Percentiles rank a stretch among this genome's conserved stretches.
phyloP scores from a whole-genome alignment of 2,113 vertebrate species.

The Mystacornis crossleyi region DNA sequence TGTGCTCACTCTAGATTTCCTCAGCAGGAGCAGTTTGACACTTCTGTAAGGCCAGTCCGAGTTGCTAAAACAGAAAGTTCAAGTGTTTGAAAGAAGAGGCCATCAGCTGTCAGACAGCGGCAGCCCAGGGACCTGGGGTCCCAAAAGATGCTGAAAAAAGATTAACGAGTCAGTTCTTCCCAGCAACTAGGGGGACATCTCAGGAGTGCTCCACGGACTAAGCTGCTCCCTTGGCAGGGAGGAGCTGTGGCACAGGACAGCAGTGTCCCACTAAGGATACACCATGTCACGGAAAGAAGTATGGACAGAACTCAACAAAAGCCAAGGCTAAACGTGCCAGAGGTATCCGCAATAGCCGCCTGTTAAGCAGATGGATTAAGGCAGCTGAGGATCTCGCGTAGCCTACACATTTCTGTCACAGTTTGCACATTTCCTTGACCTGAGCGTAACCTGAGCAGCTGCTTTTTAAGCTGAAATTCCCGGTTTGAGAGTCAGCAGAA shows the following conservation, averaged over 20 bases:
- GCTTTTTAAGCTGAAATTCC: background rate
- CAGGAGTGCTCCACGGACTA: background rate
- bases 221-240: background rate
- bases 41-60: background rate
- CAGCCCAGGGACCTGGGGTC: background rate
- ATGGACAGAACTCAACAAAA: background rate
- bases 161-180: rapidly evolving
- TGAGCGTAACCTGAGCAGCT: background rate
- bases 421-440: background rate
- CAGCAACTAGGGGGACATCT: background rate
- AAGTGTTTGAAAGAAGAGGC: background rate
- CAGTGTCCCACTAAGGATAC: background rate
- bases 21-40: background rate
- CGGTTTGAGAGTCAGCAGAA: background rate
- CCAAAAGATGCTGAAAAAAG: background rate
- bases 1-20: background rate
- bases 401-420: background rate
- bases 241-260: background rate
- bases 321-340: background rate
- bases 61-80: background rate
- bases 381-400: background rate
- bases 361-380: background rate
- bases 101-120: background rate
- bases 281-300: background rate
- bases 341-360: rapidly evolving